A percentile compares a stretch with the other conserved stretches of the same genome.
These are phyloP conservation scores for Protonibea diacanthus DNA, from an alignment of 2,797 vertebrate species.

Conservation along the genomic window DNA sequence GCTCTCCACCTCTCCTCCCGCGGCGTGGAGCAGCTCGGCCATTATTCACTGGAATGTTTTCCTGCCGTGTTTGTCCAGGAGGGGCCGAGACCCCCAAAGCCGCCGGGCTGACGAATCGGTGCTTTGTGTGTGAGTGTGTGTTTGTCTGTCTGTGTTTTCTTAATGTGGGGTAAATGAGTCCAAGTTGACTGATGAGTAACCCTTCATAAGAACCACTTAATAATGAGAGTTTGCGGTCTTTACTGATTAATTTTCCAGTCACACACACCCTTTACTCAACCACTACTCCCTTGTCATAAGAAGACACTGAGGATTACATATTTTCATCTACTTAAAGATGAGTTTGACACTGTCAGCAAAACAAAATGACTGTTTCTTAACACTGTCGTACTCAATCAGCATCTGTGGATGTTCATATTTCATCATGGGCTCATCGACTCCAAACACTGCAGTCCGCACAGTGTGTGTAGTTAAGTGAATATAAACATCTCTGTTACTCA, in stretches of 20 bases:
- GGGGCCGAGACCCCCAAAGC: slow-evolving; percentile 41
- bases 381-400: background rate
- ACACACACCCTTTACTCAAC: slow-evolving; percentile 8
- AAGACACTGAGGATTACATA: too few relatives aligned
- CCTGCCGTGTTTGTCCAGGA: slow-evolving; percentile 66
- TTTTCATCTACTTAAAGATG: background rate
- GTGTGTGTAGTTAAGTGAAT: background rate
- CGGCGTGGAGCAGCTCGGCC: slow-evolving; percentile 60
- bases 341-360: background rate
- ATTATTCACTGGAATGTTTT: slow-evolving; percentile 71
- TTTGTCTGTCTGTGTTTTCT: slow-evolving; percentile 47
- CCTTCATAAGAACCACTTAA: slow-evolving; percentile 31
- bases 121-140: slow-evolving; percentile 23
- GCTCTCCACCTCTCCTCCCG: slow-evolving; percentile 62
- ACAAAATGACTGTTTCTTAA: background rate
- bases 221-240: slow-evolving; percentile 1
- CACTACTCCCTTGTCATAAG: too few relatives aligned
- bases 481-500: slow-evolving; percentile 10
- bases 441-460: background rate
- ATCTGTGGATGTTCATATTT: too few relatives aligned
- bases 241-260: background rate
- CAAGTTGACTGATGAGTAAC: slow-evolving; percentile 52
- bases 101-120: slow-evolving; percentile 35
- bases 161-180: slow-evolving; percentile 45
- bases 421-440: background rate